A percentile compares a stretch with the other conserved stretches of the same genome.
phyloP scores from a whole-genome alignment of 2,113 vertebrate species.

The Tauraco erythrolophus region DNA sequence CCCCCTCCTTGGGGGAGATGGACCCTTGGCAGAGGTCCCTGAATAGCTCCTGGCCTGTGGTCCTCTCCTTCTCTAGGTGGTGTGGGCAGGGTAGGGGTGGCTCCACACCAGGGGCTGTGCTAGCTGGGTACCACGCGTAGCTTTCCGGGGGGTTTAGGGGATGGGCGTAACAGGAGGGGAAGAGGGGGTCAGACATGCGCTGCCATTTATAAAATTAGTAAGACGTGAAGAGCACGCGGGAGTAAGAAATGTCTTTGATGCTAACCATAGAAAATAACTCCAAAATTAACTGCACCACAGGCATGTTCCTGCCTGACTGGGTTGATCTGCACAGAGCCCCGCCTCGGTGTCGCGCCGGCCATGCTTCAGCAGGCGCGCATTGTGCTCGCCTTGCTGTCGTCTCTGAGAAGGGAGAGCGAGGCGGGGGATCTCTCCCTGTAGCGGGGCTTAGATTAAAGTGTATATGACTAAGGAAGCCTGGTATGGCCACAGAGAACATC shows the following conservation, averaged over 20 bases:
- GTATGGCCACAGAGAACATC: conserved; percentile 68
- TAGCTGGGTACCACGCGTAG: not conserved
- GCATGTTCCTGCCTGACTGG: conserved; percentile 43
- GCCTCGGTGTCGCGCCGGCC: not conserved
- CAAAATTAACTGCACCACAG: not conserved
- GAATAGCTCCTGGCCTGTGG: not conserved
- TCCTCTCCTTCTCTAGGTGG: not conserved
- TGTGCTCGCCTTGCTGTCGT: not conserved
- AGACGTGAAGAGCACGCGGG: not conserved
- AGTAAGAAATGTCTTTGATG: conserved; percentile 6
- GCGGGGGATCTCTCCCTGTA: not conserved
- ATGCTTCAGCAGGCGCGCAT: conserved; percentile 30
- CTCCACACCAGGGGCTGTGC: rapidly evolving
- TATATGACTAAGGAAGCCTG: conserved; percentile 65
- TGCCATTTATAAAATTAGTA: conserved; percentile 17
- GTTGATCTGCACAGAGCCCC: conserved; percentile 15
- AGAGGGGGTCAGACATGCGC: not conserved
- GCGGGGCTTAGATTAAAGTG: conserved; percentile 36
- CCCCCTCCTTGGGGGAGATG: rapidly evolving
- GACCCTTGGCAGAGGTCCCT: not conserved
- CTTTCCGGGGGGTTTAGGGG: not conserved
- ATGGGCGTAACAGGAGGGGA: not conserved
- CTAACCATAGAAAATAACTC: conserved; percentile 49
- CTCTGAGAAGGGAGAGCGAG: not conserved
- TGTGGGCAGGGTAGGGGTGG: rapidly evolving